Evolutionary conservation across 2,888 invertebrate species (phyloP).

Genomic region (Tethea ocularis): DNA sequence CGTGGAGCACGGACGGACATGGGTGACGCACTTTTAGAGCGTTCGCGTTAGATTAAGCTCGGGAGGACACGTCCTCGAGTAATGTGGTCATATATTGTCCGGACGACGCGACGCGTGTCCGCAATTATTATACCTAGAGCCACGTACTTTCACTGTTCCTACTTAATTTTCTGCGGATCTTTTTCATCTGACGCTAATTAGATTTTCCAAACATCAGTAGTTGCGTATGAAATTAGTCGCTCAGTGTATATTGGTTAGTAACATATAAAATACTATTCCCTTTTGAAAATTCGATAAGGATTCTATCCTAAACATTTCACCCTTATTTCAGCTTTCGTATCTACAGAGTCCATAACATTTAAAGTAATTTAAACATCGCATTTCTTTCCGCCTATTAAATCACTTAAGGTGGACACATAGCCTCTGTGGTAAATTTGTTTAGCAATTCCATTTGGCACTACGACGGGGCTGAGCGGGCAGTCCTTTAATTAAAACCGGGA

Average conservation of each 20-base stretch:
- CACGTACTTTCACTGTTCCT: constrained; percentile 17
- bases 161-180: background rate
- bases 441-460: constrained; percentile 81
- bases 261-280: background rate
- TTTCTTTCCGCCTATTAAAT: constrained; percentile 83
- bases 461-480: constrained; percentile 69
- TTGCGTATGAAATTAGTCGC: background rate
- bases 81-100: constrained; percentile 82
- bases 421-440: constrained; percentile 81
- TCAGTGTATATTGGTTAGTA: background rate
- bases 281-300: background rate
- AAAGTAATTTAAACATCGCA: constrained; percentile 71
- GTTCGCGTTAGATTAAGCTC: constrained; percentile 79
- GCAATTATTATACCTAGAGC: constrained; percentile 67
- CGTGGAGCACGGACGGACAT: constrained; percentile 53
- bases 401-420: constrained; percentile 83
- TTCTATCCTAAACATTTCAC: constrained; percentile 23
- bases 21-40: constrained; percentile 75
- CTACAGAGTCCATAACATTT: constrained; percentile 57
- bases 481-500: constrained; percentile 82
- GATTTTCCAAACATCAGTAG: background rate
- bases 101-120: constrained; percentile 68
- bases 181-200: background rate
- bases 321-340: constrained; percentile 27
- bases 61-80: constrained; percentile 79